A percentile compares a stretch with the other conserved stretches of the same genome.
phyloP scores from a whole-genome alignment of 2,888 invertebrate genomes.

The Beris morrisii region DNA sequence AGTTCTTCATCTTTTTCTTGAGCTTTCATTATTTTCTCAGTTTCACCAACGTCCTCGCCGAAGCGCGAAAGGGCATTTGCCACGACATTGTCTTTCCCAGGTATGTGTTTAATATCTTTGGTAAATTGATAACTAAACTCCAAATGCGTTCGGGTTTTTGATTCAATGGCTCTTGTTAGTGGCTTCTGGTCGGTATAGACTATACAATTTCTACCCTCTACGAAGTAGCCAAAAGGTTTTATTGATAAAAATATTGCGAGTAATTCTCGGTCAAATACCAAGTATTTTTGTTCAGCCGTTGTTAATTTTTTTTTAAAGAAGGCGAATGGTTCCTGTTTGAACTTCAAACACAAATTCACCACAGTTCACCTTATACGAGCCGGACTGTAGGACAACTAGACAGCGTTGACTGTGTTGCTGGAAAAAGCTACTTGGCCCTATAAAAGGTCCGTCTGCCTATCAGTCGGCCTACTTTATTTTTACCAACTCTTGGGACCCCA shows the following conservation, averaged over 20 bases:
- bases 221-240: background rate
- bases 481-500: no score
- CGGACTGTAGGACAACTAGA: no score
- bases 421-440: no score
- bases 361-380: no score
- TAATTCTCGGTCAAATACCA: constrained; percentile 47
- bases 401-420: no score
- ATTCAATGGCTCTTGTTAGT: background rate
- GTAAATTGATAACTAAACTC: background rate
- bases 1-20: background rate
- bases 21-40: background rate
- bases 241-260: background rate
- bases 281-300: constrained; percentile 46
- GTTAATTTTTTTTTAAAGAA: constrained; percentile 46
- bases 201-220: background rate
- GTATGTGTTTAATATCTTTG: background rate
- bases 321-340: no score
- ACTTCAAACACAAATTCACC: no score
- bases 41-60: background rate
- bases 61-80: background rate
- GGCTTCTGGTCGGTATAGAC: background rate
- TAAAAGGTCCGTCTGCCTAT: no score
- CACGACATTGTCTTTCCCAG: background rate
- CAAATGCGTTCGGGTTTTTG: background rate
- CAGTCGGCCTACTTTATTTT: no score